phyloP scores from a whole-genome alignment of 2,888 invertebrate genomes.

The Cryptus viduatorius region DNA sequence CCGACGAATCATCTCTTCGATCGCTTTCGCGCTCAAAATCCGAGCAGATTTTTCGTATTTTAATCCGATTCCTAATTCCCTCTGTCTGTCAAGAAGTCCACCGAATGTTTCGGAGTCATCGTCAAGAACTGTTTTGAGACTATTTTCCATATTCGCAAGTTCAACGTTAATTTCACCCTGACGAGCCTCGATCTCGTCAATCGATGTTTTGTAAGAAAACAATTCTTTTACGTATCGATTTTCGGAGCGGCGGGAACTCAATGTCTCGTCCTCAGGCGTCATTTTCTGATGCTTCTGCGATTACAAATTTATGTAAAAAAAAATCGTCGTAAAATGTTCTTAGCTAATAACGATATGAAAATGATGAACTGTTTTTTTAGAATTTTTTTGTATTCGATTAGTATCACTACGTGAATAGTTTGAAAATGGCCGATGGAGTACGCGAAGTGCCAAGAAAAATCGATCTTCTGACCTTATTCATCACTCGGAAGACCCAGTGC shows the following conservation, averaged over 20 bases:
- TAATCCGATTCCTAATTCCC: constrained; percentile 70
- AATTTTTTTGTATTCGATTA: background rate
- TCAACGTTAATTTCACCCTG: constrained; percentile 64
- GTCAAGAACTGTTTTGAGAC: constrained; percentile 31
- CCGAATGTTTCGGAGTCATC: constrained; percentile 67
- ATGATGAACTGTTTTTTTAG: too few relatives aligned
- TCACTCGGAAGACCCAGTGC: constrained; percentile 65
- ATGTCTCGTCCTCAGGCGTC: constrained; percentile 56
- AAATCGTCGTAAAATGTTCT: too few relatives aligned
- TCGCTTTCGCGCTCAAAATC: constrained; percentile 70
- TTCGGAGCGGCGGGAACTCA: constrained; percentile 64
- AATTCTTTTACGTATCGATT: constrained; percentile 70
- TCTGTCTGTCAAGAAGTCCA: constrained; percentile 67
- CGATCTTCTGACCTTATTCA: constrained; percentile 69
- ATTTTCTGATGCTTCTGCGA: constrained; percentile 72
- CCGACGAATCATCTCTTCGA: constrained; percentile 72
- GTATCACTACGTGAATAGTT: background rate
- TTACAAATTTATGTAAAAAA: background rate
- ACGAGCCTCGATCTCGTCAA: constrained; percentile 68
- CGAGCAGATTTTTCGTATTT: constrained; percentile 73
- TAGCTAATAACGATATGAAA: too few relatives aligned
- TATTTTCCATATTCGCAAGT: constrained; percentile 58
- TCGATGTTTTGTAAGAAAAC: constrained; percentile 69
- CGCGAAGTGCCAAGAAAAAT: constrained; percentile 1
- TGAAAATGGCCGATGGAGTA: background rate